These are phyloP conservation scores for Harpegnathos saltator DNA, from an alignment of 1,140 invertebrate species.

Conservation along the genomic window DNA sequence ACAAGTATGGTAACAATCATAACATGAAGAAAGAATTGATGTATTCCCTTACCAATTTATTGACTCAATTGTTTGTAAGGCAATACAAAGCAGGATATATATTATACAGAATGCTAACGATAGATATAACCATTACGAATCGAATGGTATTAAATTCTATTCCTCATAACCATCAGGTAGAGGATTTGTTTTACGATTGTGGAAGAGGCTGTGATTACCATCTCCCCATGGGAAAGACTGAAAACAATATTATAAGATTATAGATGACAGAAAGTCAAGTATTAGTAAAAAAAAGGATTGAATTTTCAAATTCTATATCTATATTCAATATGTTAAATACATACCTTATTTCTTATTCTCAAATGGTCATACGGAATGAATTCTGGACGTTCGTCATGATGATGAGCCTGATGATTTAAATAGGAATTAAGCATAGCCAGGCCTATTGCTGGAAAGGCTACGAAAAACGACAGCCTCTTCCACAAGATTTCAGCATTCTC, in stretches of 20 bases:
- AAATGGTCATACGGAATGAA: slow-evolving; percentile 57
- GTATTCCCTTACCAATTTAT: slow-evolving; percentile 42
- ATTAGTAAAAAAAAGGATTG: not conserved
- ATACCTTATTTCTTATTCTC: slow-evolving; percentile 69
- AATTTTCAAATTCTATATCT: not conserved
- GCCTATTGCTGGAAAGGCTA: slow-evolving; percentile 42
- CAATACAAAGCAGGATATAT: slow-evolving; percentile 35
- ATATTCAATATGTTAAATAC: not conserved
- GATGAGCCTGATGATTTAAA: not conserved
- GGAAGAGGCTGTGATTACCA: slow-evolving; percentile 87
- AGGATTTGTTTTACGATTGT: slow-evolving; percentile 86
- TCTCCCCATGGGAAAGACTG: slow-evolving; percentile 88
- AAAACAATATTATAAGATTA: slow-evolving; percentile 27
- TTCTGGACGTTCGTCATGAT: not conserved
- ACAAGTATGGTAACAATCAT: too few relatives aligned
- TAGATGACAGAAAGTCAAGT: not conserved
- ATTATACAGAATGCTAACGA: slow-evolving; percentile 29
- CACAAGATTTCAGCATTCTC: slow-evolving; percentile 44
- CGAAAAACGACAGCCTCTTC: slow-evolving; percentile 56
- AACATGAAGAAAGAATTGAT: too few relatives aligned
- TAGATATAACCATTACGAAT: not conserved
- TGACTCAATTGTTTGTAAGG: not conserved
- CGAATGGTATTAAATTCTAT: slow-evolving; percentile 6
- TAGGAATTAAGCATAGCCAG: slow-evolving; percentile 61
- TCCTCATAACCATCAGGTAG: slow-evolving; percentile 81